Evolutionary conservation across 2,797 vertebrate genomes (phyloP), one percentile per base, ranked within the genome.

Genomic region (Sternarchorhynchus goeldii): DNA sequence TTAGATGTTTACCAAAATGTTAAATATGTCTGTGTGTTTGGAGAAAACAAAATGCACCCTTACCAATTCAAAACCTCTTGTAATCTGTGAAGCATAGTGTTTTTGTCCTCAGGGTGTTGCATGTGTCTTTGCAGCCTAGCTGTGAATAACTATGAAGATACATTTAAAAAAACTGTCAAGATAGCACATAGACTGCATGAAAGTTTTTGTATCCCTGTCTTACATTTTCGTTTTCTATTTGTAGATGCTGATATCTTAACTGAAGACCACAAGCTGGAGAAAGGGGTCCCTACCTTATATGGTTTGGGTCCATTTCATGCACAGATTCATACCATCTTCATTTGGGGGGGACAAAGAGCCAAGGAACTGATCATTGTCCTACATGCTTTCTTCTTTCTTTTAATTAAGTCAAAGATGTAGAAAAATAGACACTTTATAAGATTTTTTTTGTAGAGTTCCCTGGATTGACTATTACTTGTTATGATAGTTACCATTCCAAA

Each of bases 161-260:
- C 14, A 45, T 50, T 50, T 50, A 50, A 45, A 45, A 50, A 50
- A 36, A 4, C 12, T 50, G 10, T 45, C 41, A 45, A 45, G 41
- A 8, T 45, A 8, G 41, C 10, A 50, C 45, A 50, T 14, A 50
- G 50, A 25, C 21, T 7, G 2, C 14, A 34, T n/a, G 6, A 39
- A 57, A 59, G 41, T 34, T 64, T 21, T 75, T 62, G 0, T 12
- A 57, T 31, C 4, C 56, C 8, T 32, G 6, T 18, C 59, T 73
- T 10, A 32, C 6, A 41, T 77, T 41, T 16, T 83, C 10, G 8
- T 4, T 4, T 64, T 66, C 10, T 65, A 10, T 76, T 64, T 81
- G 55, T 71, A 85, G 84, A 79, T 77, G 21, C 45, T 68, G 69
- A 21, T 57, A 67, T 79, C 70, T 67, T 70, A 79, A 81, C 29